Evolutionary conservation across 23 tunicate genomes (phyloP).

Genomic region (Trididemnum miniatum): DNA sequence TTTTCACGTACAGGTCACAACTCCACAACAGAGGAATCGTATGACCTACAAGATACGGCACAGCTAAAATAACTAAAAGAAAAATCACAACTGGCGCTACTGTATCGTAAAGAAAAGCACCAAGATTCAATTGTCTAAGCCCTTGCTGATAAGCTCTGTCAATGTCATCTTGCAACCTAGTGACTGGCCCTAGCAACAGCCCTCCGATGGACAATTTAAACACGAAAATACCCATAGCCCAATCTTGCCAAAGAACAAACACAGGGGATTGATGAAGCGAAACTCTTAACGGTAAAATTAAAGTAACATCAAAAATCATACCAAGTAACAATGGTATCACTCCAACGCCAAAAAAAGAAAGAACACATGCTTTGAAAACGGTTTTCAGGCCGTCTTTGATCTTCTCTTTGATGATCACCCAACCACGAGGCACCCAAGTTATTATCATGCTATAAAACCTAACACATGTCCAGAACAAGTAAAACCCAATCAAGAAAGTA

Average conservation of each 20-base stretch:
- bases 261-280: slow-evolving; percentile 63
- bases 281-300: slow-evolving; percentile 63
- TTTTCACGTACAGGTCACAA: neutral
- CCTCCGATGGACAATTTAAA: slow-evolving; percentile 37
- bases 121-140: slow-evolving; percentile 21
- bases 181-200: slow-evolving; percentile 59
- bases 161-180: slow-evolving; percentile 41
- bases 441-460: slow-evolving; percentile 14
- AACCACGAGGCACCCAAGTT: slow-evolving; percentile 49
- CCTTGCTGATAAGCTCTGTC: slow-evolving; percentile 72
- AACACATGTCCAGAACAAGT: slow-evolving; percentile 35
- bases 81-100: slow-evolving; percentile 32
- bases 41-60: slow-evolving; percentile 58
- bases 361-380: slow-evolving; percentile 33
- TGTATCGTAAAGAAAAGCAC: slow-evolving; percentile 12
- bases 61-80: slow-evolving; percentile 30
- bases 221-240: slow-evolving; percentile 63
- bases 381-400: slow-evolving; percentile 7
- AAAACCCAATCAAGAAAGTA: slow-evolving; percentile 55
- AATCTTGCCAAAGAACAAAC: slow-evolving; percentile 60
- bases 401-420: slow-evolving; percentile 33
- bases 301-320: slow-evolving; percentile 44
- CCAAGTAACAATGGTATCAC: slow-evolving; percentile 63
- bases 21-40: slow-evolving; percentile 9
- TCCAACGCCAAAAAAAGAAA: slow-evolving; percentile 23